Percentiles rank a stretch among this genome's conserved stretches.
These are phyloP conservation scores for Pissodes strobi DNA, from an alignment of 1,140 invertebrate genomes.

Conservation along the genomic window DNA sequence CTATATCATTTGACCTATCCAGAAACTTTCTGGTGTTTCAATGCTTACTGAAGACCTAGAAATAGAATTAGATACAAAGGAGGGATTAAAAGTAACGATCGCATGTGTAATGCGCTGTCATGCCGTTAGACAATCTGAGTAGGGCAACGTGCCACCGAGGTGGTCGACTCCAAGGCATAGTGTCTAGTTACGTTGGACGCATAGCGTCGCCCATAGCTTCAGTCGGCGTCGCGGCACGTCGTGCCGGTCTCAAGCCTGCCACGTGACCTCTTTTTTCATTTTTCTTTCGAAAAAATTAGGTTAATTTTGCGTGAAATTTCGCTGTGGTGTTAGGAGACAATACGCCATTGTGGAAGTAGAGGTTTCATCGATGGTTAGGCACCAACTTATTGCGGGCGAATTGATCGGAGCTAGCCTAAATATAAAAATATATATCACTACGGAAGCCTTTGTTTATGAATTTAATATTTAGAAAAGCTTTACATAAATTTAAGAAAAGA, in stretches of 20 bases:
- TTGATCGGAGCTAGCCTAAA: no score
- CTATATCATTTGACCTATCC: no score
- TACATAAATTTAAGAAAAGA: not conserved
- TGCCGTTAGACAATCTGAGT: slow-evolving; percentile 12
- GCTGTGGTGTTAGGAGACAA: not conserved
- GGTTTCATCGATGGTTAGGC: no score
- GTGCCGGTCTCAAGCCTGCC: slow-evolving; percentile 18
- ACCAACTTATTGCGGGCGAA: no score
- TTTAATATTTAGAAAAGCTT: slow-evolving; percentile 5
- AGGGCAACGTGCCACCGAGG: slow-evolving; percentile 12
- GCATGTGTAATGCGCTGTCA: not conserved
- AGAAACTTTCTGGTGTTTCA: no score
- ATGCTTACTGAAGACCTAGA: no score
- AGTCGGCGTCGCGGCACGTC: slow-evolving; percentile 13
- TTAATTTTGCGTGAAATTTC: slow-evolving; percentile 11
- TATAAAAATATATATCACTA: no score
- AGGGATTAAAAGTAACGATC: no score
- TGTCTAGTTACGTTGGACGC: slow-evolving; percentile 21
- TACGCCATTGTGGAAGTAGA: not conserved
- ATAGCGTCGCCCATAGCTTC: slow-evolving; percentile 4
- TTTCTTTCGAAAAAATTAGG: not conserved
- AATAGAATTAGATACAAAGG: no score
- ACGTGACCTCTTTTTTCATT: not conserved
- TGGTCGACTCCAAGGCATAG: not conserved
- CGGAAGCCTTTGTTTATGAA: slow-evolving; percentile 1